Conservation (phyloP, 2,888 invertebrate species). For the Mimachlamys varia region DNA sequence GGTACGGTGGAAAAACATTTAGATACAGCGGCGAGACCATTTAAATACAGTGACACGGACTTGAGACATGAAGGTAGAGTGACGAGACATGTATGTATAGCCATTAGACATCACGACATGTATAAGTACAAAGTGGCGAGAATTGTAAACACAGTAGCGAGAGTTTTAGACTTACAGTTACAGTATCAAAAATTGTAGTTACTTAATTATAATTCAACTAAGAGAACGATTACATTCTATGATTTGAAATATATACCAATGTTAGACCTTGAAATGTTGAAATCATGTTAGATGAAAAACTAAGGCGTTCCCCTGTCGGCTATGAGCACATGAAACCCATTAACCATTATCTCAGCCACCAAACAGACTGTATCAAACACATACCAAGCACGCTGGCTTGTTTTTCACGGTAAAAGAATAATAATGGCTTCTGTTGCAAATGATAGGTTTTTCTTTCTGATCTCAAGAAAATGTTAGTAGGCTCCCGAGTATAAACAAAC, state of each 20-base stretch:
- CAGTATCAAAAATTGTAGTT: too few relatives aligned
- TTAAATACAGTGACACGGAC: too few relatives aligned
- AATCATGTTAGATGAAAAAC: not conserved
- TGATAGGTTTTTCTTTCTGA: constrained; percentile 18
- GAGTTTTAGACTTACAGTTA: too few relatives aligned
- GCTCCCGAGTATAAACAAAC: not conserved
- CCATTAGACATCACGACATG: too few relatives aligned
- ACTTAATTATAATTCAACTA: not conserved
- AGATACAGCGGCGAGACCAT: too few relatives aligned
- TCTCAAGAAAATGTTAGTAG: not conserved
- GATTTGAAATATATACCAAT: not conserved
- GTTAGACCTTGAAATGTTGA: not conserved
- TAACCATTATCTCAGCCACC: not conserved
- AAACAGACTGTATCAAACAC: constrained; percentile 20
- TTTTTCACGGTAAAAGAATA: constrained; percentile 22
- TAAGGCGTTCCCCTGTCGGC: not conserved
- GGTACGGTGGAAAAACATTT: too few relatives aligned
- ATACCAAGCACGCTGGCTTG: not conserved
- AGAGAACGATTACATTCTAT: not conserved
- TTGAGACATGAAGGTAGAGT: too few relatives aligned
- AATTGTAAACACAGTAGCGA: too few relatives aligned
- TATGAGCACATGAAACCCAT: not conserved
- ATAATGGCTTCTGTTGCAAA: constrained; percentile 19
- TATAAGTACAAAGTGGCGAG: too few relatives aligned
- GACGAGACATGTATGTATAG: too few relatives aligned